A percentile compares a stretch with the other conserved stretches of the same genome.
Evolutionary conservation across 2,113 vertebrate genomes (phyloP).

Genomic region (Thinocorus orbignyianus): DNA sequence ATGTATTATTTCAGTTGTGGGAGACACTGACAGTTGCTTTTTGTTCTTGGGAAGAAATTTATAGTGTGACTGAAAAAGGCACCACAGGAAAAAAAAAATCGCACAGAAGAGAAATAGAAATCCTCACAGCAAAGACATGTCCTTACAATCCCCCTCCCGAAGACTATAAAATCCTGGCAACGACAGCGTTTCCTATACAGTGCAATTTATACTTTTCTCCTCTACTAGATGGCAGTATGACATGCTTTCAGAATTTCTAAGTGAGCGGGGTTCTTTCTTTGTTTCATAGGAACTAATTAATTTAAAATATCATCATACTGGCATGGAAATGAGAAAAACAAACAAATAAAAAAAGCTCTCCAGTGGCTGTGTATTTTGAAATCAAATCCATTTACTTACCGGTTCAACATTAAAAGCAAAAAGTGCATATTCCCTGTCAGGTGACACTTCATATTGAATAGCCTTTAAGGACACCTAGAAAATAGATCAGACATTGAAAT

Average conservation of each 20-base stretch:
- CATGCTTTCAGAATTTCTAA: neutral
- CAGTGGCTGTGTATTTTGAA: neutral
- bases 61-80: slow-evolving; percentile 11
- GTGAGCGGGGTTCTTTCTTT: neutral
- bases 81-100: neutral
- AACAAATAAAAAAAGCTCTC: neutral
- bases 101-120: neutral
- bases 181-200: neutral
- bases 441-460: slow-evolving; percentile 91
- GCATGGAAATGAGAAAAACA: neutral
- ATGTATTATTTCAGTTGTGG: slow-evolving; percentile 45
- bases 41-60: slow-evolving; percentile 52
- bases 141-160: neutral
- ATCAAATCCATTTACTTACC: slow-evolving; percentile 76
- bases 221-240: slow-evolving; percentile 71
- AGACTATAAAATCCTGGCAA: neutral
- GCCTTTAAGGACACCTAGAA: slow-evolving; percentile 90
- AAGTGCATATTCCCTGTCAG: slow-evolving; percentile 90
- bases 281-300: neutral
- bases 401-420: slow-evolving; percentile 90
- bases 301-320: neutral
- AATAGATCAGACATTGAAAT: neutral
- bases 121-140: slow-evolving; percentile 5
- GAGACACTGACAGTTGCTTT: slow-evolving; percentile 40
- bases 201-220: slow-evolving; percentile 7